These are phyloP conservation scores for Panorpa germanica DNA, from an alignment of 2,888 invertebrate genomes.

Conservation along the genomic window DNA sequence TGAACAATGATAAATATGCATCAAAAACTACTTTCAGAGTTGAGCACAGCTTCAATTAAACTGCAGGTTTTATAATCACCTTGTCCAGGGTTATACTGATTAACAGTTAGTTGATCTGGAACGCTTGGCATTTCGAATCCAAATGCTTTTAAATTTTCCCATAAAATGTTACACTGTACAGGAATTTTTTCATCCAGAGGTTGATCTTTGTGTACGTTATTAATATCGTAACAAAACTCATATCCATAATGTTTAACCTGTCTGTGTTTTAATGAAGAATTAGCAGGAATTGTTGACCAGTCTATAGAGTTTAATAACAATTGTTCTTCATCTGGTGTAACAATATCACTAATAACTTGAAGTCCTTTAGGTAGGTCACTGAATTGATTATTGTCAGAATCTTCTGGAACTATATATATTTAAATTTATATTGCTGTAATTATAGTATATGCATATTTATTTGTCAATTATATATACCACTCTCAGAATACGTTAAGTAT, in stretches of 20 bases:
- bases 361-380: slow-evolving; percentile 44
- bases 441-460: slow-evolving; percentile 6
- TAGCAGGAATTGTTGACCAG: slow-evolving; percentile 22
- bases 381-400: slow-evolving; percentile 21
- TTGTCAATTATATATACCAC: slow-evolving; percentile 14
- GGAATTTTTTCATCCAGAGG: slow-evolving; percentile 56
- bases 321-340: slow-evolving; percentile 48
- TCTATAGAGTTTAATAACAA: slow-evolving; percentile 35
- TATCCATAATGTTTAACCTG: slow-evolving; percentile 82
- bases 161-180: slow-evolving; percentile 40
- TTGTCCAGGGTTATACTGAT: slow-evolving; percentile 70
- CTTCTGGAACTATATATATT: slow-evolving; percentile 17
- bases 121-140: slow-evolving; percentile 16
- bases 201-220: slow-evolving; percentile 56
- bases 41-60: too few relatives aligned
- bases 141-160: slow-evolving; percentile 30
- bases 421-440: slow-evolving; percentile 4
- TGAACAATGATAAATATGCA: slow-evolving; percentile 20
- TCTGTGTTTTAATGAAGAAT: slow-evolving; percentile 49
- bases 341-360: slow-evolving; percentile 46
- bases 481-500: slow-evolving; percentile 31
- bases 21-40: too few relatives aligned
- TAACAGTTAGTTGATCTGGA: slow-evolving; percentile 78
- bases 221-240: slow-evolving; percentile 74
- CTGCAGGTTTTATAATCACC: slow-evolving; percentile 33